These are phyloP conservation scores for Drosophila paranaensis DNA, from an alignment of 2,888 invertebrate species.

Conservation along the genomic window DNA sequence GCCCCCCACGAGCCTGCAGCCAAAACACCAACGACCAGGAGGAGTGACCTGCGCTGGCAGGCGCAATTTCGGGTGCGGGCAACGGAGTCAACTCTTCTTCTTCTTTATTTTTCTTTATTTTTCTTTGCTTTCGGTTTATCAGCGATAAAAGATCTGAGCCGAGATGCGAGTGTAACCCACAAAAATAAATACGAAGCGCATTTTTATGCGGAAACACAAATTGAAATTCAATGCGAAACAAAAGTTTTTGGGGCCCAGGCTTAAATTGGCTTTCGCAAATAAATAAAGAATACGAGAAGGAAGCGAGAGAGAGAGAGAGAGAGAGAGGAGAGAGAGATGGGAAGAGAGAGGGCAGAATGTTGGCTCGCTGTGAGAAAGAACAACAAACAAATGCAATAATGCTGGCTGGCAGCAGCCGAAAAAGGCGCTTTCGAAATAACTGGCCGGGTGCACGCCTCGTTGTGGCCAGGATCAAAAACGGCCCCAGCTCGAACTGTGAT, in stretches of 20 bases:
- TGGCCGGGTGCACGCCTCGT: conserved; percentile 57
- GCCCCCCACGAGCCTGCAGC: conserved; percentile 46
- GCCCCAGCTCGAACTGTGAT: conserved; percentile 45
- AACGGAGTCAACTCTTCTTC: conserved; percentile 26
- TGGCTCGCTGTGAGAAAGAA: conserved; percentile 42
- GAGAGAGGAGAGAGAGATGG: no score
- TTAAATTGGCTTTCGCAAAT: conserved; percentile 76
- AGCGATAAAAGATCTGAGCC: conserved; percentile 73
- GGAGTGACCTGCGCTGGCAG: conserved; percentile 49
- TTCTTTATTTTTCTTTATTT: not conserved
- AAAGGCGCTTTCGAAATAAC: conserved; percentile 68
- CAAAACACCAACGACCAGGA: conserved; percentile 22
- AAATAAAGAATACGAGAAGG: conserved; percentile 53
- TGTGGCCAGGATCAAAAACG: conserved; percentile 18
- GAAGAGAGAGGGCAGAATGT: not conserved
- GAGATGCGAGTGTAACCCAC: conserved; percentile 60
- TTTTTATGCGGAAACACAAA: conserved; percentile 80
- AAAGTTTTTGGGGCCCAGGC: conserved; percentile 48
- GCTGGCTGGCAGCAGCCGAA: conserved; percentile 34
- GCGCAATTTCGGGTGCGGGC: conserved; percentile 48
- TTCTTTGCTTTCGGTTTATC: conserved; percentile 42
- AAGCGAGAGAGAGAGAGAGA: not conserved
- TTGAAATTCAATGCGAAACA: conserved; percentile 79
- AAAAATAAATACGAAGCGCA: conserved; percentile 70
- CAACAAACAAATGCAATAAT: conserved; percentile 51